Base-by-base conservation (phyloP, 2,113 vertebrate genomes). In the Nibea coibor region DNA sequence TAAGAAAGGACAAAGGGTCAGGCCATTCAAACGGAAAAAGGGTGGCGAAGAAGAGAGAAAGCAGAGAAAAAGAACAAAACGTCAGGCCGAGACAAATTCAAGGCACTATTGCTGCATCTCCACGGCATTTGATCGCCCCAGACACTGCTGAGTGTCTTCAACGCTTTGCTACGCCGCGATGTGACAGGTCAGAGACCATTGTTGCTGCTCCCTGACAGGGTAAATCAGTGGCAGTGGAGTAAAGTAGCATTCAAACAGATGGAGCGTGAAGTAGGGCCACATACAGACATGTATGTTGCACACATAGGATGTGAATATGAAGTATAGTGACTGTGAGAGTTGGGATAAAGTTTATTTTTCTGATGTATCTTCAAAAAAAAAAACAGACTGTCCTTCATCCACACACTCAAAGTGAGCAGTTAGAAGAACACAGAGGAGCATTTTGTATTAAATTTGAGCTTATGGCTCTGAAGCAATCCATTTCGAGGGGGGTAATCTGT, bases 121-220 rank as follows among this genome's bases (percentile, higher is more conserved):
- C 22, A 48, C 35, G 58, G 57, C 76, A 73, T 50, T 43, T 63
- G 45, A 84, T 85, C 53, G 64, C 77, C 80, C 72, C 48, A 57
- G 72, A 56, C 28, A 50, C 72, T 77, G 66, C 65, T 10, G 72
- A 68, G 82, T 86, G 80, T 81, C 84, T 86, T 76, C 64, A 50
- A 16, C 56, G 54, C 80, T 54, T 75, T 59, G 48, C 26, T 61
- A 71, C 22, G 65, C 74, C 50, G 61, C 59, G 22, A 74, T 76
- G 81, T 87, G 84, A 89, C 78, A 77, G 83, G 75, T 79, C 77
- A 50, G 77, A 88, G 82, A 80, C 82, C 76, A 20, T 8, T 66
- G 78, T 69, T 78, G 56, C 69, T 82, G 61, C 58, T 82, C 24
- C 39, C 75, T 88, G 88, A 87, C 85, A 79, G 82, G 53, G 10